phyloP scores from a whole-genome alignment of 2,888 invertebrate species.

The Xestia c-nigrum region DNA sequence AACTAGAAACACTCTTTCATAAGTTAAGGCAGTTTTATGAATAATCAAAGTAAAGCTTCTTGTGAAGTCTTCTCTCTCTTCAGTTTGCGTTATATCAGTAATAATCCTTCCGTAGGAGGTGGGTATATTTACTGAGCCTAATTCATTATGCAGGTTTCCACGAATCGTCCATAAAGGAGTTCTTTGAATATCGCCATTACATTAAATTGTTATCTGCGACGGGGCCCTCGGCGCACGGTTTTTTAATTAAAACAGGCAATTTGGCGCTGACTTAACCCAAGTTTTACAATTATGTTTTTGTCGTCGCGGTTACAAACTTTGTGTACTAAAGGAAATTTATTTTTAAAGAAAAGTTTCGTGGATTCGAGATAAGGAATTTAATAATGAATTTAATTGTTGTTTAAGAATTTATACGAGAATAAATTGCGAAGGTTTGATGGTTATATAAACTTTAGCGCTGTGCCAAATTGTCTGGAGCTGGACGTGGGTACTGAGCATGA shows the following conservation, averaged over 20 bases:
- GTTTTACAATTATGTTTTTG: slow-evolving; percentile 82
- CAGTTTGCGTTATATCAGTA: slow-evolving; percentile 42
- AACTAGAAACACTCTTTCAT: slow-evolving; percentile 65
- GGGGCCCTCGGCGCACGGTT: slow-evolving; percentile 81
- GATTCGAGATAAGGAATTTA: slow-evolving; percentile 60
- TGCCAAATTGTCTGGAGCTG: slow-evolving; percentile 43
- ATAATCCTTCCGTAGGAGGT: slow-evolving; percentile 55
- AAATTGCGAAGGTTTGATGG: slow-evolving; percentile 27
- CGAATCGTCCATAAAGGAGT: slow-evolving; percentile 83
- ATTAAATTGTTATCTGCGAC: slow-evolving; percentile 86
- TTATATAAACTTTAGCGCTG: slow-evolving; percentile 41
- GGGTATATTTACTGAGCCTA: slow-evolving; percentile 68
- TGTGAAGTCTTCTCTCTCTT: slow-evolving; percentile 54
- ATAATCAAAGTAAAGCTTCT: slow-evolving; percentile 61
- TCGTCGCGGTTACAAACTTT: slow-evolving; percentile 74
- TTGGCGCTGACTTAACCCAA: slow-evolving; percentile 82
- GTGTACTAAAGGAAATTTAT: slow-evolving; percentile 71
- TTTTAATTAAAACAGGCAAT: slow-evolving; percentile 87
- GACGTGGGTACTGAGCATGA: slow-evolving; percentile 59
- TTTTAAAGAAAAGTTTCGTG: slow-evolving; percentile 65
- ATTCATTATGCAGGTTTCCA: slow-evolving; percentile 83
- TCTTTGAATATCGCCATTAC: slow-evolving; percentile 84
- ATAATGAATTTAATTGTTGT: slow-evolving; percentile 59
- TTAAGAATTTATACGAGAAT: slow-evolving; percentile 44
- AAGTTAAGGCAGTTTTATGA: slow-evolving; percentile 65